Evolutionary conservation across 2,113 vertebrate species (phyloP).

Genomic region (Nesogale talazaci): DNA sequence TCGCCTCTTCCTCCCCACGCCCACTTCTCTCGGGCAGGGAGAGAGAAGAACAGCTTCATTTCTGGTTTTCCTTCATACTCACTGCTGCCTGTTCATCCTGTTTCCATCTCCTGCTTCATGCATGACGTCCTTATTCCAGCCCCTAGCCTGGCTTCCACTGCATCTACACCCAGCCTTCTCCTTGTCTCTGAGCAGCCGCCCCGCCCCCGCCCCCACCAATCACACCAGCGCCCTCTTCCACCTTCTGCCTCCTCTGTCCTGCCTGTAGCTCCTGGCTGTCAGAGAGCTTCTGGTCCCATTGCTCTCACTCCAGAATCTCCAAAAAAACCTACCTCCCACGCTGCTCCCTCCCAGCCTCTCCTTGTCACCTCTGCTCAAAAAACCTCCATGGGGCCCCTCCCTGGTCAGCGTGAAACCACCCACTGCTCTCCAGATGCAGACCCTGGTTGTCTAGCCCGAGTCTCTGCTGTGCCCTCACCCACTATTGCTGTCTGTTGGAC

Average conservation of each 20-base stretch:
- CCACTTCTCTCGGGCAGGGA: not conserved
- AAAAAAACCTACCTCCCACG: not conserved
- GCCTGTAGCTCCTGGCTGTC: not conserved
- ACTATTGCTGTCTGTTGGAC: not conserved
- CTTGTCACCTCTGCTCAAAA: not conserved
- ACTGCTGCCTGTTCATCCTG: not conserved
- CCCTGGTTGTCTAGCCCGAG: not conserved
- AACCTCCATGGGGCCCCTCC: not conserved
- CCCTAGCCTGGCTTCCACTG: too few relatives aligned
- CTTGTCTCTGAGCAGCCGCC: not conserved
- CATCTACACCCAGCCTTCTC: too few relatives aligned
- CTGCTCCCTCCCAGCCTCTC: not conserved
- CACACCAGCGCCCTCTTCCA: not conserved
- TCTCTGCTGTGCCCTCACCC: not conserved
- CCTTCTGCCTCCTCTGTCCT: not conserved
- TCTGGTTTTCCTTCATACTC: not conserved
- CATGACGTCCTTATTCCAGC: too few relatives aligned
- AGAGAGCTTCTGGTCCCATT: not conserved
- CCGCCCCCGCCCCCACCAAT: too few relatives aligned
- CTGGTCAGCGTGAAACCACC: not conserved
- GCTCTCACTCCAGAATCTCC: not conserved
- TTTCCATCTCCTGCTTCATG: too few relatives aligned
- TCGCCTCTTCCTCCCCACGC: not conserved
- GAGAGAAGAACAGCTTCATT: not conserved
- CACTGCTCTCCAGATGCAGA: not conserved